Evolutionary conservation across 2,797 vertebrate genomes (phyloP).

Genomic region (Neosalanx taihuensis): DNA sequence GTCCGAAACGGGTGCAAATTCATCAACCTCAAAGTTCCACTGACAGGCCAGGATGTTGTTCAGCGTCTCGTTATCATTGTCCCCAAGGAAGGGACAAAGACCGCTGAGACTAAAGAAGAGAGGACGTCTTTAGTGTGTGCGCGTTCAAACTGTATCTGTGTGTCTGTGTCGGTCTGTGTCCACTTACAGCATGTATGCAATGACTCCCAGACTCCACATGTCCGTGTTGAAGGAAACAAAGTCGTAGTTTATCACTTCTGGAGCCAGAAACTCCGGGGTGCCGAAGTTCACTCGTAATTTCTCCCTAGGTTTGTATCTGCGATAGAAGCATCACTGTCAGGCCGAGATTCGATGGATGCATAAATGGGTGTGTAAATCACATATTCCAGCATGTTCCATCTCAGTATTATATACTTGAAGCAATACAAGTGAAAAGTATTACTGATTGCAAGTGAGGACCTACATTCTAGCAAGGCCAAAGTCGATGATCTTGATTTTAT

Average conservation of each 20-base stretch:
- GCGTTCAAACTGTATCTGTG: not conserved
- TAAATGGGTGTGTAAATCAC: too few species aligned
- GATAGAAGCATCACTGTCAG: not conserved
- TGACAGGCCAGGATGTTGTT: slow-evolving; percentile 91
- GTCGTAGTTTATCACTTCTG: slow-evolving; percentile 95
- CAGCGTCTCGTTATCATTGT: slow-evolving; percentile 88
- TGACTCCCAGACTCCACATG: slow-evolving; percentile 98
- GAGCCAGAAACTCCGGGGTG: slow-evolving; percentile 95
- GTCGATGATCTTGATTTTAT: slow-evolving; percentile 98
- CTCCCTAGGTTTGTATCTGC: slow-evolving; percentile 92
- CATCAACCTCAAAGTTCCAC: slow-evolving; percentile 91
- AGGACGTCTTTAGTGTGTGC: not conserved
- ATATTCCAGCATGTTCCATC: too few species aligned
- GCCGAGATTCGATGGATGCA: too few species aligned
- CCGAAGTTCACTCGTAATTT: slow-evolving; percentile 95
- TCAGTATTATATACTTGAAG: not conserved
- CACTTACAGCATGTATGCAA: slow-evolving; percentile 97
- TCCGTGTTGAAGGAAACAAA: slow-evolving; percentile 97
- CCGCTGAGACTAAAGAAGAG: slow-evolving; percentile 81
- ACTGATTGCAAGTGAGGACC: slow-evolving; percentile 30
- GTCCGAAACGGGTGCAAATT: slow-evolving; percentile 84
- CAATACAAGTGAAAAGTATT: not conserved
- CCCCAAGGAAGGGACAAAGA: slow-evolving; percentile 93
- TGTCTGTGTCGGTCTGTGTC: not conserved
- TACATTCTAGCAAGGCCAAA: slow-evolving; percentile 97